Evolutionary conservation across 2,888 invertebrate species (phyloP).

Genomic region (Coleophora deauratella): DNA sequence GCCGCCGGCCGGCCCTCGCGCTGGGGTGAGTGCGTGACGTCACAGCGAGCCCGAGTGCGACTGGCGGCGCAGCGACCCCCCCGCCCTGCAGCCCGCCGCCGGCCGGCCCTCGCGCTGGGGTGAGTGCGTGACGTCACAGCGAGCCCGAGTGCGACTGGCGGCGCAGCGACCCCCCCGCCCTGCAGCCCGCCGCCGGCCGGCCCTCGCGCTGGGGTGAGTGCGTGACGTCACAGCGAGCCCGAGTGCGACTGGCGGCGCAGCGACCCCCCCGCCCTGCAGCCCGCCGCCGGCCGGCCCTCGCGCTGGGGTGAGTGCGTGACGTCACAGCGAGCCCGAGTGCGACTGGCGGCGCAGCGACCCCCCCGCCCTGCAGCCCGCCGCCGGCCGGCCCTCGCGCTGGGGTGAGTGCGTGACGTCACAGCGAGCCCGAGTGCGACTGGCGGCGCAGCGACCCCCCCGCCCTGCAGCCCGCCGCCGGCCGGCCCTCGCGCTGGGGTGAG

Average conservation of each 20-base stretch:
- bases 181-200: background rate
- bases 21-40: too few relatives aligned
- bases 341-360: slow-evolving; percentile 18
- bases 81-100: background rate
- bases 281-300: background rate
- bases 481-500: slow-evolving; percentile 56
- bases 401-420: slow-evolving; percentile 29
- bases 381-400: slow-evolving; percentile 45
- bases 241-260: background rate
- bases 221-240: background rate
- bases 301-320: too few relatives aligned
- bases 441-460: slow-evolving; percentile 20
- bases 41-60: background rate
- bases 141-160: background rate
- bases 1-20: background rate
- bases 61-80: background rate
- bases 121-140: too few relatives aligned
- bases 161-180: background rate
- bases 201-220: background rate
- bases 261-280: background rate
- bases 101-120: background rate
- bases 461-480: slow-evolving; percentile 10
- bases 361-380: slow-evolving; percentile 10
- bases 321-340: too few relatives aligned
- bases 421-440: background rate